Conservation (phyloP, 2,888 invertebrate species). For the Eucera pruinosa region DNA sequence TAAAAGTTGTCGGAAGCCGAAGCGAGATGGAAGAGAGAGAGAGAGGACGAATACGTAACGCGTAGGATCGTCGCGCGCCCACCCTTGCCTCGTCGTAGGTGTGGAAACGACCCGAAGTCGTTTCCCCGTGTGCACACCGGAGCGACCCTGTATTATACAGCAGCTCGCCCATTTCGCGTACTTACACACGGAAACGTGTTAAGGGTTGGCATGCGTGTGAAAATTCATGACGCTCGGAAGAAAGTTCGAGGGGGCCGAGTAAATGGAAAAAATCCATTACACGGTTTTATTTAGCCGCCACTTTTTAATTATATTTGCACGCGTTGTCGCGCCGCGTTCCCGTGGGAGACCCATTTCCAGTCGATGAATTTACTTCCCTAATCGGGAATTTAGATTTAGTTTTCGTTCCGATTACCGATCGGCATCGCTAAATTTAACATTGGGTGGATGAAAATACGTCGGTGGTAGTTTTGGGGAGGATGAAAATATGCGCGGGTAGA, state of each 20-base stretch:
- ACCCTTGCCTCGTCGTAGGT: slow-evolving; percentile 37
- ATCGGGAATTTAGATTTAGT: neutral
- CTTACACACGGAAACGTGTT: slow-evolving; percentile 1
- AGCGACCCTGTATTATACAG: slow-evolving; percentile 3
- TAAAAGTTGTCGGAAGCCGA: slow-evolving; percentile 44
- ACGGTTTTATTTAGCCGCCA: slow-evolving; percentile 50
- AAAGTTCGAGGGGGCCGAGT: slow-evolving; percentile 39
- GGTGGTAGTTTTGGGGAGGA: too few species aligned
- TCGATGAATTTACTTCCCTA: slow-evolving; percentile 34
- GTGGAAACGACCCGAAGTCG: slow-evolving; percentile 58
- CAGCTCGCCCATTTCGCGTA: slow-evolving; percentile 21
- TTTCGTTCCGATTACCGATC: too few species aligned
- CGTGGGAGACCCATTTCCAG: slow-evolving; percentile 21
- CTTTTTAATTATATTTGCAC: slow-evolving; percentile 58
- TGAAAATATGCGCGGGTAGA: too few species aligned
- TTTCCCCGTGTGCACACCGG: slow-evolving; percentile 53
- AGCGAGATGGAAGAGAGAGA: neutral
- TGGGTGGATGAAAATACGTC: too few species aligned
- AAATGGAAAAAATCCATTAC: slow-evolving; percentile 68
- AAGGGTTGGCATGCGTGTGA: slow-evolving; percentile 35
- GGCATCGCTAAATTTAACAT: too few species aligned
- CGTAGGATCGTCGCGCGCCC: slow-evolving; percentile 51
- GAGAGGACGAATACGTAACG: slow-evolving; percentile 49
- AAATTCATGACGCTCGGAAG: slow-evolving; percentile 50
- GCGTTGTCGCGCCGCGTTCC: neutral